Conservation (phyloP, 2,888 invertebrate species). For the Teleiodes luculella region DNA sequence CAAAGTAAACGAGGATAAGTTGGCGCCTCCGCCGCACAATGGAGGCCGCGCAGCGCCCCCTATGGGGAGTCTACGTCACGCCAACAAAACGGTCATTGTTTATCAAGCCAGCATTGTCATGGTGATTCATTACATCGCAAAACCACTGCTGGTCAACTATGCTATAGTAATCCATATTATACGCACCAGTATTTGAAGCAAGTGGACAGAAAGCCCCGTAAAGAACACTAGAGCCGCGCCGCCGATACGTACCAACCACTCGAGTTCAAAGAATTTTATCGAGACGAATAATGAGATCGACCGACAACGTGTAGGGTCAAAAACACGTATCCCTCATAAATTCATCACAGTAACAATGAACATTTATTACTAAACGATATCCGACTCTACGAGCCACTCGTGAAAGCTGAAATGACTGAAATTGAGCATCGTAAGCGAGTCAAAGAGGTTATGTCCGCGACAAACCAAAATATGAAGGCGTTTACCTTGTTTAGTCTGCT, state of each 20-base stretch:
- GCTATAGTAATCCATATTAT: not conserved
- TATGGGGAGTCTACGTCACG: slow-evolving; percentile 32
- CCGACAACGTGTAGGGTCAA: slow-evolving; percentile 3
- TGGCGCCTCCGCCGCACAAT: slow-evolving; percentile 8
- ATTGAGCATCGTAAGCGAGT: slow-evolving; percentile 61
- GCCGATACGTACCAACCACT: too few relatives aligned
- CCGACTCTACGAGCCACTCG: slow-evolving; percentile 32
- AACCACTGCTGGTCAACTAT: not conserved
- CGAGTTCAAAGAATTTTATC: slow-evolving; percentile 4
- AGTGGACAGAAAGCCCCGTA: not conserved
- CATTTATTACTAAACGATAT: slow-evolving; percentile 25
- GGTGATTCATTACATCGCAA: slow-evolving; percentile 49
- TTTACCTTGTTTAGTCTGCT: slow-evolving; percentile 70
- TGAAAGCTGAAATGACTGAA: slow-evolving; percentile 44
- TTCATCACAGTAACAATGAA: slow-evolving; percentile 4
- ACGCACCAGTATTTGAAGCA: not conserved
- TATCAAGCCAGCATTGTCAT: slow-evolving; percentile 64
- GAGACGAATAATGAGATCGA: slow-evolving; percentile 3
- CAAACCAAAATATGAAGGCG: slow-evolving; percentile 78
- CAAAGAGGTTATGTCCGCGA: slow-evolving; percentile 76
- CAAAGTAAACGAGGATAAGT: not conserved
- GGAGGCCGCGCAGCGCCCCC: slow-evolving; percentile 48
- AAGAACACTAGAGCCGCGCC: not conserved
- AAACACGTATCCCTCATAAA: slow-evolving; percentile 24
- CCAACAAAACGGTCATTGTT: slow-evolving; percentile 35